Evolutionary conservation across 2,797 vertebrate genomes (phyloP), one percentile per base, ranked within the genome.

Genomic region (Cetoscarus ocellatus): DNA sequence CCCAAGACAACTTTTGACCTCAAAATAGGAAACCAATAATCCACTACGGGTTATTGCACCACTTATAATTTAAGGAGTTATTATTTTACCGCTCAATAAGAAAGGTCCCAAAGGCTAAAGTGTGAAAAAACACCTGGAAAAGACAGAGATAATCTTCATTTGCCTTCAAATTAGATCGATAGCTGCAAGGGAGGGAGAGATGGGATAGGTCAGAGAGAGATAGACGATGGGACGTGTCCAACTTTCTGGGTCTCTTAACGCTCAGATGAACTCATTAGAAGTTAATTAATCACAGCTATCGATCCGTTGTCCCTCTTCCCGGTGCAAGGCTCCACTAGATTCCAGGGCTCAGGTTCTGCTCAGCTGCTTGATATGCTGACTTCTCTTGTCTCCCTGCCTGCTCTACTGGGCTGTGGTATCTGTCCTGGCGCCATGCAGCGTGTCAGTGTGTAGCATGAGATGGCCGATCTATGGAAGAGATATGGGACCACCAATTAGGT

Each of bases 221-320:
- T 68, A 79, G 70, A 81, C 44, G 69, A 75, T 72, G 78, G 86
- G 79, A 91, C 73, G 59, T 87, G 83, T 92, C 87, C 83, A 93
- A 86, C 88, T 92, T 93, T 91, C 66, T 82, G 70, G 84, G 83
- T 88, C 85, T 85, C 82, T 87, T 82, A 83, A 84, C 64, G 80
- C 92, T 93, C 88, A 90, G 79, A 92, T 93, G 91, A 94, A 92
- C 93, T 95, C 94, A 93, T 95, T 94, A 95, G 92, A 93, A 95
- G 93, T 94, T 94, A 93, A 95, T 95, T 95, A 94, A 95, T 95
- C 95, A 95, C 88, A 81, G 65, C 34, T 48, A 95, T 95, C 74
- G 95, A 95, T 91, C 92, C 45, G 66, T 91, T 93, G 92, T 95
- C 94, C 92, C 91, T 92, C 86, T 91, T 56, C 71, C 76, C 72